Percentiles rank a stretch among this genome's conserved stretches.
These are phyloP conservation scores for Rhinoraja longicauda DNA, from an alignment of 2,797 vertebrate species.

Conservation along the genomic window DNA sequence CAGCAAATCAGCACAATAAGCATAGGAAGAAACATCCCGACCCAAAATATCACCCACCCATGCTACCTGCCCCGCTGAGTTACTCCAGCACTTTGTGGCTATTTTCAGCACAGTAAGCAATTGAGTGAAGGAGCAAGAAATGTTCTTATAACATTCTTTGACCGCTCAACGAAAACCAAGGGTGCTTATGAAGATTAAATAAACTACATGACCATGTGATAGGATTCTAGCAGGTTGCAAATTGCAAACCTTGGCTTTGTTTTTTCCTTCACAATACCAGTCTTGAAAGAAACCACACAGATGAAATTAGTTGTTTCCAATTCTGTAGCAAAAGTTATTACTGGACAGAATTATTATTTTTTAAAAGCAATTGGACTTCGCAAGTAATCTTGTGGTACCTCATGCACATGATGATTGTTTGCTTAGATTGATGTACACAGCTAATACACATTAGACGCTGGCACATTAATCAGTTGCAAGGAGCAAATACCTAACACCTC, in stretches of 20 bases:
- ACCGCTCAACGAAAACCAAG: neutral
- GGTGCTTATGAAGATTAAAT: neutral
- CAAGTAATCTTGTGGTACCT: neutral
- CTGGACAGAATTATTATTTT: neutral
- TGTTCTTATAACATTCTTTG: neutral
- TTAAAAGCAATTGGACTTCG: neutral
- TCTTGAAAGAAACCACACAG: neutral
- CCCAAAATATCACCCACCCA: too few relatives aligned
- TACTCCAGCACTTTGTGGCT: too few relatives aligned
- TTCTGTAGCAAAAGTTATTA: neutral
- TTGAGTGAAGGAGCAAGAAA: neutral
- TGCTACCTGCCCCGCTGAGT: too few relatives aligned
- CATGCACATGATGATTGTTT: neutral
- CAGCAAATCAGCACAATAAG: neutral
- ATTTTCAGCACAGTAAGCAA: neutral
- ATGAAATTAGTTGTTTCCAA: too few relatives aligned
- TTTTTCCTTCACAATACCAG: neutral
- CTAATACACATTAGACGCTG: neutral
- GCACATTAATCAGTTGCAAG: neutral
- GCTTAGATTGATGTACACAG: neutral
- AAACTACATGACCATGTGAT: too few relatives aligned
- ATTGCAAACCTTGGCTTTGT: neutral
- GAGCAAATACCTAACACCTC: conserved; percentile 13
- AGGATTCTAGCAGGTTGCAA: neutral
- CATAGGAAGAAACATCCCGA: too few relatives aligned